These are phyloP conservation scores for Pinna nobilis DNA, from an alignment of 1,140 invertebrate species.

Conservation along the genomic window DNA sequence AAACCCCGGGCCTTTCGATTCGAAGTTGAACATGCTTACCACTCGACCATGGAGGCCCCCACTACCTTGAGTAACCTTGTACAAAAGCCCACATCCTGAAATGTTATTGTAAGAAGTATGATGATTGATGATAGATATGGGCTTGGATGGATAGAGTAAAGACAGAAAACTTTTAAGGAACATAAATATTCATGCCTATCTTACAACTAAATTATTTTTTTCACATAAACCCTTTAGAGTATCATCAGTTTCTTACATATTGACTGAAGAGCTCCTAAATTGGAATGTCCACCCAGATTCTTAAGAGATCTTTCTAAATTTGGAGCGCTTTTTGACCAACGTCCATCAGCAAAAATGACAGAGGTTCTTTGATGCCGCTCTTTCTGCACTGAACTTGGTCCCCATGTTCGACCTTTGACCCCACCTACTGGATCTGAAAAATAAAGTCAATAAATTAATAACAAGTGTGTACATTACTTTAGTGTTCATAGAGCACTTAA, in stretches of 20 bases:
- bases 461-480: background rate
- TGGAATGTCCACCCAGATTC: slow-evolving; percentile 74
- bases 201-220: background rate
- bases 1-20: too few relatives aligned
- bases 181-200: background rate
- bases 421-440: slow-evolving; percentile 85
- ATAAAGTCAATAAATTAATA: background rate
- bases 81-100: too few relatives aligned
- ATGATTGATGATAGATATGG: too few relatives aligned
- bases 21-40: too few relatives aligned
- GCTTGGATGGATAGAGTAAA: too few relatives aligned
- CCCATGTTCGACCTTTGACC: slow-evolving; percentile 98
- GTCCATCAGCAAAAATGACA: slow-evolving; percentile 67
- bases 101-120: too few relatives aligned
- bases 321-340: slow-evolving; percentile 75
- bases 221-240: background rate
- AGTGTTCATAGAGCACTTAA: too few relatives aligned
- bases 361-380: slow-evolving; percentile 83
- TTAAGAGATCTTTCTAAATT: slow-evolving; percentile 86
- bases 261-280: slow-evolving; percentile 75
- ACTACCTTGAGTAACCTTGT: too few relatives aligned
- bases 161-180: slow-evolving; percentile 18
- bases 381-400: slow-evolving; percentile 92
- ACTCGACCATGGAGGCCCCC: too few relatives aligned
- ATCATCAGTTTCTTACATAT: slow-evolving; percentile 71